A percentile compares a stretch with the other conserved stretches of the same genome.
Evolutionary conservation across 2,113 vertebrate genomes (phyloP).

Genomic region (Brienomyrus longianalis): DNA sequence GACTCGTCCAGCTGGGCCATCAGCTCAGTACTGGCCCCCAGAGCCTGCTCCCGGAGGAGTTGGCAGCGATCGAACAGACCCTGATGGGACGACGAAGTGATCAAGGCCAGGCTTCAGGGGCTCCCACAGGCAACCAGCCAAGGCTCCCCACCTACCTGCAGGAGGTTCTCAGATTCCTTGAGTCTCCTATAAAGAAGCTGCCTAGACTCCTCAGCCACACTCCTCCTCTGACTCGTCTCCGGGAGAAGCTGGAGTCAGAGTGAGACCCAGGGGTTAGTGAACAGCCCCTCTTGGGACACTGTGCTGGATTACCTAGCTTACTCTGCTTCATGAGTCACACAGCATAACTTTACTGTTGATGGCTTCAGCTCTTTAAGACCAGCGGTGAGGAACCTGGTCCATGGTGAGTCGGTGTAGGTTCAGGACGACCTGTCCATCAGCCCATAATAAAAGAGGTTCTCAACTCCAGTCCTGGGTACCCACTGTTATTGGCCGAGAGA

Average conservation of each 20-base stretch:
- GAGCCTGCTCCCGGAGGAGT: constrained; percentile 21
- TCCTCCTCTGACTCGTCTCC: constrained; percentile 26
- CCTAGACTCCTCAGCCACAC: neutral
- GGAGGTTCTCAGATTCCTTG: constrained; percentile 23
- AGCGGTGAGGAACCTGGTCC: too few species aligned
- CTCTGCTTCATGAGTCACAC: neutral
- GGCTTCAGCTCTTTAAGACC: neutral
- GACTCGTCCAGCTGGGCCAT: neutral
- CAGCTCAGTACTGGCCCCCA: neutral
- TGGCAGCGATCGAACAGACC: constrained; percentile 38
- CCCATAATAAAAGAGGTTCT: too few species aligned
- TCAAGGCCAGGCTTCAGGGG: neutral
- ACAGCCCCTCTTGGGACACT: neutral
- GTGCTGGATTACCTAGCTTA: neutral
- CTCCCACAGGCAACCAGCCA: neutral
- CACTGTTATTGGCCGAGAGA: too few species aligned
- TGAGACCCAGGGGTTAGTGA: neutral
- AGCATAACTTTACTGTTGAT: neutral
- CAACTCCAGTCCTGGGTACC: too few species aligned
- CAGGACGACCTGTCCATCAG: too few species aligned
- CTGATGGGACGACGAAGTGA: constrained; percentile 28
- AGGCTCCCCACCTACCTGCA: constrained; percentile 41
- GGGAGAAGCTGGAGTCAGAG: constrained; percentile 32
- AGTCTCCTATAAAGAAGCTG: constrained; percentile 23
- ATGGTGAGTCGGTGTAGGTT: too few species aligned